Conservation (phyloP, 2,888 invertebrate species). For the Campopleginae sp. region DNA sequence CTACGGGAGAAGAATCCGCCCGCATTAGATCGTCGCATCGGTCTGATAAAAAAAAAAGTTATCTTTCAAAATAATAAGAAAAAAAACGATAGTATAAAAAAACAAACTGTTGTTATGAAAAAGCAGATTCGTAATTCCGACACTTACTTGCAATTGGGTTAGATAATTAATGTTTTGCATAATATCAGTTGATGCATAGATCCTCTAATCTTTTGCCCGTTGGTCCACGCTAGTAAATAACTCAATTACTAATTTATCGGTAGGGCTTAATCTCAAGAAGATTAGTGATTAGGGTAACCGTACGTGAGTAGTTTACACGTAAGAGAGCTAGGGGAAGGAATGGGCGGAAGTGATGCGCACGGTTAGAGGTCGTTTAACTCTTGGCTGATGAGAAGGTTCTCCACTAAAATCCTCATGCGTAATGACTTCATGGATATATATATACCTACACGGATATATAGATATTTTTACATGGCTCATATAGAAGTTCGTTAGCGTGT, state of each 20-base stretch:
- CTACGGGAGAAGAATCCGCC: constrained; percentile 30
- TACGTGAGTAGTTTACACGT: constrained; percentile 9
- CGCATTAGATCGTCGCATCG: constrained; percentile 13
- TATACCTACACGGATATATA: not conserved
- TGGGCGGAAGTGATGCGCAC: constrained; percentile 13
- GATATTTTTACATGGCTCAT: not conserved
- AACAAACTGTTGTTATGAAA: not conserved
- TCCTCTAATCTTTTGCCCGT: not conserved
- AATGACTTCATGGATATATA: constrained; percentile 24
- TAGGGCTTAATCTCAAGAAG: not conserved
- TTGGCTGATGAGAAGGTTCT: constrained; percentile 28
- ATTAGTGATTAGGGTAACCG: constrained; percentile 12
- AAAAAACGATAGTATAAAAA: not conserved
- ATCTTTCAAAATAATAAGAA: not conserved
- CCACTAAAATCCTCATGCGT: constrained; percentile 42
- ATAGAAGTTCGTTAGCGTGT: constrained; percentile 43
- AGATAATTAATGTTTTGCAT: not conserved
- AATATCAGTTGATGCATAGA: not conserved
- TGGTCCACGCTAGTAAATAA: not conserved
- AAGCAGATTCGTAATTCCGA: too few relatives aligned
- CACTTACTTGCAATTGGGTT: not conserved
- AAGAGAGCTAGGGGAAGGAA: constrained; percentile 4
- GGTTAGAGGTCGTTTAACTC: constrained; percentile 37
- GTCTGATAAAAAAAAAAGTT: not conserved
- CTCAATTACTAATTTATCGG: constrained; percentile 11